Base-by-base conservation (phyloP, 2,888 invertebrate genomes). In the Linyphia triangularis region DNA sequence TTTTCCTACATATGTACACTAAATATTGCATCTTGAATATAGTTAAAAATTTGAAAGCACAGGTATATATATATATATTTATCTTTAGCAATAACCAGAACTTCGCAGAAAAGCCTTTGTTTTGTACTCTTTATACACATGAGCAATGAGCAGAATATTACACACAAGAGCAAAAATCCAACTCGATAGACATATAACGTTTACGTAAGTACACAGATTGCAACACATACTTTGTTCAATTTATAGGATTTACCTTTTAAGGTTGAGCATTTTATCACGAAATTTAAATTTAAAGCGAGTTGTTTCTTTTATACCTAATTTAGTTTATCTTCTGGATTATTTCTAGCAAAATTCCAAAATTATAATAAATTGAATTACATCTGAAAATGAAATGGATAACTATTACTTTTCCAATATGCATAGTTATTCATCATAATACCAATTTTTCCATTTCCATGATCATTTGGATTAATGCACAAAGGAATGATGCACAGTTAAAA, bases 1-100 rank as follows among this genome's bases (percentile, higher is more conserved):
- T 61, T 70, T 33, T 22, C 75, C 81, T 88, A 83, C 7, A 26
- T 88, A 88, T 88, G 22, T 83, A 82, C 75, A 88, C 75, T 75
- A 82, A 77, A 88, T 86, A 88, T 82, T 82, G 82, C 88, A 70
- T 88, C 82, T 77, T 67, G 82, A 83, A 70, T 77, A 75, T 79
- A 73, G 43, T 79, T 73, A 81, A 75, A 79, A 81, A 86, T 67
- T 84, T 86, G 81, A 86, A 86, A 86, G 86, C 86, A 86, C 81
- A 61, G 67, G 81, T 86, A 86, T 86, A 81, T 84, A 65, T 69
- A 16, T 85, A 78, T 85, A 73, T 69, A 67, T 84, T 77, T 30
- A 63, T 72, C 79, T 75, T 40, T 59, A 22, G 85, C 85, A 70
- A 69, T 26, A 57, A 78, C 85, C 85, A 85, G 85, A 85, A 85